Conservation (phyloP, 2,113 vertebrate genomes). For the Melospiza melodia region DNA sequence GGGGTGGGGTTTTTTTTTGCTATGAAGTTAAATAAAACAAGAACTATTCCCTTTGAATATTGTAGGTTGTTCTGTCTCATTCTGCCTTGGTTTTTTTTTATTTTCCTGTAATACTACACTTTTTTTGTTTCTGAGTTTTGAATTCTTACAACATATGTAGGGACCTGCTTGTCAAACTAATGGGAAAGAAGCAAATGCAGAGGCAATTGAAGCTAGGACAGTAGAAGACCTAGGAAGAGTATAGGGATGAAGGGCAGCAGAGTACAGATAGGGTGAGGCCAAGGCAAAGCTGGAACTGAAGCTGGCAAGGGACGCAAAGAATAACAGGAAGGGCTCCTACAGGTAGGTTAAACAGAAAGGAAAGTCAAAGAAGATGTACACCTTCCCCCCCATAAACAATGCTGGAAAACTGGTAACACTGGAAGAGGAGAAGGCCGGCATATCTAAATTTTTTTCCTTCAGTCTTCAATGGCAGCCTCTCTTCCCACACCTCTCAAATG, state of each 20-base stretch:
- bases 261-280: not conserved
- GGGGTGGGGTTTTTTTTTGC: not conserved
- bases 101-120: not conserved
- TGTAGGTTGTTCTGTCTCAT: not conserved
- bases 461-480: not conserved
- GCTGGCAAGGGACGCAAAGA: not conserved
- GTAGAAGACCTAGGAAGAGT: not conserved
- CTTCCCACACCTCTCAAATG: not conserved
- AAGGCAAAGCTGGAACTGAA: not conserved
- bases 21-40: not conserved
- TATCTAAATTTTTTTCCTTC: not conserved
- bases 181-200: not conserved
- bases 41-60: not conserved
- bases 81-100: not conserved
- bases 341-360: not conserved
- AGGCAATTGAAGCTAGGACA: not conserved
- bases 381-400: accelerated
- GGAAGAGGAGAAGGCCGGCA: not conserved
- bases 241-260: not conserved
- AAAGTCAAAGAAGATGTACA: not conserved
- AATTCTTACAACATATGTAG: not conserved
- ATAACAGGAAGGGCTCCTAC: not conserved
- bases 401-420: not conserved
- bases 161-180: not conserved
- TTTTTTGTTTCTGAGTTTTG: not conserved